These are phyloP conservation scores for Saimiri boliviensis DNA, from an alignment of 2,113 vertebrate species.

Conservation along the genomic window DNA sequence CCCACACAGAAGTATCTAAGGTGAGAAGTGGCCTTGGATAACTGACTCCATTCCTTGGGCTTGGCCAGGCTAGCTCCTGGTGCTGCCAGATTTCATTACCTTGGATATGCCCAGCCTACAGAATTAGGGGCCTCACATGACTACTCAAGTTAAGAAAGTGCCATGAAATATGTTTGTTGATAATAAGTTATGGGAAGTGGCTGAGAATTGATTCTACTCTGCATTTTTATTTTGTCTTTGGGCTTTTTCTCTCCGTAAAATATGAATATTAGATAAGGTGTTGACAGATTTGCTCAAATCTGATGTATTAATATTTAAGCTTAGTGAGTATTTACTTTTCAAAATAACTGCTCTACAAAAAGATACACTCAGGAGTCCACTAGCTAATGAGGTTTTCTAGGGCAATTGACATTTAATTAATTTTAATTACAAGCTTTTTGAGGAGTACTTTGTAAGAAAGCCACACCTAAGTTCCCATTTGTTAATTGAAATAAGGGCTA, in stretches of 20 bases:
- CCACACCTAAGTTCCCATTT: constrained; percentile 5
- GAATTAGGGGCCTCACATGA: background rate
- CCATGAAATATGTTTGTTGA: background rate
- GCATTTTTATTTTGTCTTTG: constrained; percentile 24
- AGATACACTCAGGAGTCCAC: constrained; percentile 33
- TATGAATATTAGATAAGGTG: constrained; percentile 29
- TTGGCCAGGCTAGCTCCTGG: background rate
- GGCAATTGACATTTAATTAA: constrained; percentile 65
- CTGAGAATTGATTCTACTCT: background rate
- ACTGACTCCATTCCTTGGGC: background rate
- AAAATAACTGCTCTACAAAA: constrained; percentile 50
- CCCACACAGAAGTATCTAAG: background rate
- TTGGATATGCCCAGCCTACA: background rate
- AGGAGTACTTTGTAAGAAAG: constrained; percentile 38
- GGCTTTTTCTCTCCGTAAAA: background rate
- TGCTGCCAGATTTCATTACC: background rate
- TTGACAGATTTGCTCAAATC: background rate
- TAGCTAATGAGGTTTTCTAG: constrained; percentile 61
- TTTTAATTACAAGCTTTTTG: constrained; percentile 70
- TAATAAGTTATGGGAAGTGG: background rate
- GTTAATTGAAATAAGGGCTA: constrained; percentile 51
- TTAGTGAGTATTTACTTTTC: constrained; percentile 51
- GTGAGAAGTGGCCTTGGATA: background rate
- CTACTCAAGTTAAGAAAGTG: background rate
- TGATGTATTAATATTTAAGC: background rate